Conservation (phyloP, 2,113 vertebrate species). For the Scopus umbretta region DNA sequence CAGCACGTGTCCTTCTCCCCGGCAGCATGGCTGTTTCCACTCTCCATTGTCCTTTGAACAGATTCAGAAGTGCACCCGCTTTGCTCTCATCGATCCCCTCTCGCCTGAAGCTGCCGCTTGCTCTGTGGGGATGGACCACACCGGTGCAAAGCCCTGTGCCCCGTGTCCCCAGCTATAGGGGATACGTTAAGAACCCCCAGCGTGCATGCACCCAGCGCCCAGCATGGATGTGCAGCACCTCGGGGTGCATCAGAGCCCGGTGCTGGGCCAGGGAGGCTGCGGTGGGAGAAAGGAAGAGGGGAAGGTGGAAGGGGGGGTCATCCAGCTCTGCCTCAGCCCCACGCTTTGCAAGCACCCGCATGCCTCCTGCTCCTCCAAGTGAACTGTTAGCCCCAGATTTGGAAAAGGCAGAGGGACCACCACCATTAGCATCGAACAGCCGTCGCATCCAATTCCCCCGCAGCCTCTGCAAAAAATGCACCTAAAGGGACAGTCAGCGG, state of each 20-base stretch:
- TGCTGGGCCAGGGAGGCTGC: neutral
- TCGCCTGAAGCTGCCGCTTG: neutral
- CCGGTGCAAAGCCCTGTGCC: neutral
- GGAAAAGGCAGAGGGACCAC: neutral
- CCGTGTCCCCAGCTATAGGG: neutral
- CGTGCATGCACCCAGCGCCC: accelerated
- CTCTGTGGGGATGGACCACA: neutral
- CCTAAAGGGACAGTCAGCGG: neutral
- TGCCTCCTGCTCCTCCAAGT: neutral
- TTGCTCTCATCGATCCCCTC: conserved; percentile 26
- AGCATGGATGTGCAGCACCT: neutral
- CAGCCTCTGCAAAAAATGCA: neutral
- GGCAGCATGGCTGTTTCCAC: accelerated
- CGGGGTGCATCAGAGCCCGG: neutral
- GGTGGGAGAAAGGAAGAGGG: neutral
- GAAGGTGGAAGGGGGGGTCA: neutral
- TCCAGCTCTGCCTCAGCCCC: neutral
- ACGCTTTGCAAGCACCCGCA: accelerated
- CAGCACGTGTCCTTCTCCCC: accelerated
- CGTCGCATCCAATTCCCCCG: accelerated
- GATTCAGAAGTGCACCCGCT: conserved; percentile 21
- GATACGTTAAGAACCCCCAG: accelerated
- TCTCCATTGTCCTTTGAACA: conserved; percentile 41
- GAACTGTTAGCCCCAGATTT: neutral
- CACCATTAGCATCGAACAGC: accelerated